Percentiles rank a stretch among this genome's conserved stretches.
These are phyloP conservation scores for Eidolon dupreanum DNA, from an alignment of 2,797 vertebrate species.

Conservation along the genomic window DNA sequence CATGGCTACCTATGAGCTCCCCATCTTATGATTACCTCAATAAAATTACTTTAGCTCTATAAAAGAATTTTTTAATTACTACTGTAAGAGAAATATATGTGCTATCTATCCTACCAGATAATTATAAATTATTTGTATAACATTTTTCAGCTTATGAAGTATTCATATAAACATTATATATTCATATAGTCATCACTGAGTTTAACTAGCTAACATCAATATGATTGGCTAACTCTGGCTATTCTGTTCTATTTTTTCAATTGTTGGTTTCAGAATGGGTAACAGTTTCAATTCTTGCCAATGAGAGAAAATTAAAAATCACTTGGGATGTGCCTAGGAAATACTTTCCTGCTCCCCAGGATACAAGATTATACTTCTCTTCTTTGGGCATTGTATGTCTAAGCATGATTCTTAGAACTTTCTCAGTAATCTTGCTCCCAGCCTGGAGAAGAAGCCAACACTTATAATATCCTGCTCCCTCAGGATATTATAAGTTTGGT, in stretches of 20 bases:
- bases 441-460: neutral
- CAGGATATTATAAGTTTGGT: neutral
- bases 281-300: neutral
- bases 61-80: neutral
- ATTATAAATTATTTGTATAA: neutral
- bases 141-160: neutral
- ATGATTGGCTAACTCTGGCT: neutral
- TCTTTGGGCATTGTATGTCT: neutral
- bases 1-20: neutral
- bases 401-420: neutral
- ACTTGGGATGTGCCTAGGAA: neutral
- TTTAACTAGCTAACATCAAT: neutral
- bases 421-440: neutral
- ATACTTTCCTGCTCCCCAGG: neutral
- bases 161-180: neutral
- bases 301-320: neutral
- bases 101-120: neutral
- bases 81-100: neutral
- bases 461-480: too few relatives aligned
- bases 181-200: neutral
- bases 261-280: neutral
- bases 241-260: neutral
- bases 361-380: neutral
- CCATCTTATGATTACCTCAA: neutral
- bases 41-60: neutral